Base-by-base conservation (phyloP, 2,797 vertebrate species). In the Poecilia picta region DNA sequence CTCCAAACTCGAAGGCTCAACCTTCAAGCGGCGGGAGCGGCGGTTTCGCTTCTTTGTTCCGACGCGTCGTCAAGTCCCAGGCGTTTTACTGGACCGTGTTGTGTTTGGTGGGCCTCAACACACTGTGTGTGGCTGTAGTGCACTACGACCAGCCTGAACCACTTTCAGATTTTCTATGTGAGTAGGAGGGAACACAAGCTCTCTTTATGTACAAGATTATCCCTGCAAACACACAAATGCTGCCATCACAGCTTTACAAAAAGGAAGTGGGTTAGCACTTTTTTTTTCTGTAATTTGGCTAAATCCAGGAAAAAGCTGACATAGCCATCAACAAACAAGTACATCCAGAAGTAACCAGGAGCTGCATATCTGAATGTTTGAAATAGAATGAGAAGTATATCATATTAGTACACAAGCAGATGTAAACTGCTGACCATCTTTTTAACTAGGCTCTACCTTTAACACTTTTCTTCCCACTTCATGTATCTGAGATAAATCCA, bases 81-180 rank as follows among this genome's bases (percentile, higher is more conserved):
- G 95, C 96, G 83, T 99, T 99, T 94, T 99, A 99, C 94, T 99
- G 98, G 98, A 96, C 96, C 41, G 98, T 98, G 81, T 96, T 99
- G 89, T 97, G 97, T 91, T 95, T 98, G 91, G 98, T 99, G 91
- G 98, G 97, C 78, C 97, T 99, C 90, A 98, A 99, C 96, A 99
- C 98, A 4, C 79, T 98, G 93, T 99, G 98, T 91, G 98, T 99
- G 83, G 98, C 98, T 68, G 97, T 97, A 0, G 98, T 99, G 73
- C 98, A 98, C 95, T 98, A 99, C 80, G 92, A 97, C 96, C 98
- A 99, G 93, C 96, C 97, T 8, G 96, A 97, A 23, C 95, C 96
- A 87, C 97, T 99, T 71, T 98, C 97, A 13, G 96, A 98, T 94
- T 98, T 98, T 94, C 96, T 99, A 89, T 97, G 98, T 99, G 94